phyloP scores from a whole-genome alignment of 2,797 vertebrate genomes.

The Myotis findleyi region DNA sequence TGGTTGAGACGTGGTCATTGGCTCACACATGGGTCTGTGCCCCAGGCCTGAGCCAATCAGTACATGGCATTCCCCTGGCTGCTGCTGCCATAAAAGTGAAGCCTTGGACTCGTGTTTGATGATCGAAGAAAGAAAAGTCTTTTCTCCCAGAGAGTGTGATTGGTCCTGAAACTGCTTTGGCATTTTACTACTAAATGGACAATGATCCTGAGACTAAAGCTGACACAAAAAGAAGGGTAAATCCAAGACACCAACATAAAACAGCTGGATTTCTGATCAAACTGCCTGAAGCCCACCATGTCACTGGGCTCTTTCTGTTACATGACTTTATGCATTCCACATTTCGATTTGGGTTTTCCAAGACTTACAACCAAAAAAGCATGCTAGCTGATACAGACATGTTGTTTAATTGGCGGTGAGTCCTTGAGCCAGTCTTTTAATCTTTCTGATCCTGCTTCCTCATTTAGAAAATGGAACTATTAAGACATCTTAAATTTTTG shows the following conservation, averaged over 20 bases:
- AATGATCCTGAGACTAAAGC: background rate
- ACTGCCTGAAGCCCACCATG: background rate
- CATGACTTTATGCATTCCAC: too few species aligned
- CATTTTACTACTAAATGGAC: background rate
- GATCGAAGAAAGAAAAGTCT: background rate
- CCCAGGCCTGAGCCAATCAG: background rate
- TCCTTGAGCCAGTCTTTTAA: background rate
- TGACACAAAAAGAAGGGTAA: background rate
- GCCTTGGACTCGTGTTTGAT: background rate
- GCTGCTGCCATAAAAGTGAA: background rate
- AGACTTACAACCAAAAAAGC: background rate
- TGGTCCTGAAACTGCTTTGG: background rate
- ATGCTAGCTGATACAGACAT: background rate
- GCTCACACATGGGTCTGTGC: background rate
- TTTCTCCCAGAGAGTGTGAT: background rate
- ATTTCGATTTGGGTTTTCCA: background rate
- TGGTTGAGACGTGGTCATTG: background rate
- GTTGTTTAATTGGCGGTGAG: background rate
- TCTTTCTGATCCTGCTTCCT: constrained; percentile 35
- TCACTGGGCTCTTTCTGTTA: background rate
- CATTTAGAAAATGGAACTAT: background rate
- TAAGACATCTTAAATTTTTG: constrained; percentile 8
- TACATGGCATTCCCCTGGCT: background rate
- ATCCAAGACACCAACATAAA: background rate
- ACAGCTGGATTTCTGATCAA: background rate